phyloP scores from a whole-genome alignment of 2,797 vertebrate species.

The Myotis myotis region DNA sequence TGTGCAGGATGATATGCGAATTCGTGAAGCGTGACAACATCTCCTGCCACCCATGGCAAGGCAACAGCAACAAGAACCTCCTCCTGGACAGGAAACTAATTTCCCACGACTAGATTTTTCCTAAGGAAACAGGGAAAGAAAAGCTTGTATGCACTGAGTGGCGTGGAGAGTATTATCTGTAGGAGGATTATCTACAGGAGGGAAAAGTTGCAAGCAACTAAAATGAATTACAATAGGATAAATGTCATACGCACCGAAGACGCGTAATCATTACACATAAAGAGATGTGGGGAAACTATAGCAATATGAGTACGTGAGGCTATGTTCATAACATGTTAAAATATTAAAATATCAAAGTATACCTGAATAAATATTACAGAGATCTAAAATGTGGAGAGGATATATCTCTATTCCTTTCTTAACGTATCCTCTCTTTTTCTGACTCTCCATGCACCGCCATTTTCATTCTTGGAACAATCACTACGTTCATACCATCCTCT shows the following conservation, averaged over 20 bases:
- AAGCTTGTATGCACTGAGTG: neutral
- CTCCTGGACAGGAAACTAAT: neutral
- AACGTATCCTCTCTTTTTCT: neutral
- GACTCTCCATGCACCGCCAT: neutral
- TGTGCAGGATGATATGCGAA: neutral
- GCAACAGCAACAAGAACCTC: neutral
- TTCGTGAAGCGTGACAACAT: neutral
- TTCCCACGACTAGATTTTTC: neutral
- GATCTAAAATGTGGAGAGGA: neutral
- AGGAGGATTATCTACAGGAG: neutral
- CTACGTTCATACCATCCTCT: neutral
- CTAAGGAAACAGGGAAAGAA: neutral
- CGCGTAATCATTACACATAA: neutral
- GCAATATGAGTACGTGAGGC: neutral
- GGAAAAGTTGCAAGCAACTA: neutral
- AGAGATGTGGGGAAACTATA: neutral
- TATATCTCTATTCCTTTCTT: neutral
- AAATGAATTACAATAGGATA: neutral
- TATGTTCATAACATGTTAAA: neutral
- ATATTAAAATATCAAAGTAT: slow-evolving; percentile 15
- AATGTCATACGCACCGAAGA: neutral
- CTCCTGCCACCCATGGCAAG: neutral
- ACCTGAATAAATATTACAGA: neutral
- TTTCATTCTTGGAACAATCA: neutral
- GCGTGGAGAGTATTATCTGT: neutral